Base-by-base conservation (phyloP, 2,888 invertebrate species). In the Ecliptopera silaceata region DNA sequence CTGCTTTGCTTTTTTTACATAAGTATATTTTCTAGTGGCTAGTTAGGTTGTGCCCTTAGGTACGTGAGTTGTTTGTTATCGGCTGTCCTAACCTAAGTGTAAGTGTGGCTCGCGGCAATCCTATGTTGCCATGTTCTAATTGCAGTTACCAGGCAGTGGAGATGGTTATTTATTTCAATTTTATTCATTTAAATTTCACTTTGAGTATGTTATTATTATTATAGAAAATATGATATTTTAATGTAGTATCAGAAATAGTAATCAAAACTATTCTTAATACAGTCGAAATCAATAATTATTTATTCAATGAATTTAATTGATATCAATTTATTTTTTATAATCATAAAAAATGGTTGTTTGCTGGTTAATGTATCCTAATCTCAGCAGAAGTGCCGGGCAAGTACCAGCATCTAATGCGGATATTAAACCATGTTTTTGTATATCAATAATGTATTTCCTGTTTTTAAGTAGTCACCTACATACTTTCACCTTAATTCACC, bases 61-160 rank as follows among this genome's bases (percentile, higher is more conserved):
- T n/a, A n/a, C n/a, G n/a, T n/a, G n/a, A n/a, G 22, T 22, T 46
- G 13, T 5, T 41, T 31, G 51, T 29, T 12, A 26, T 10, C 20
- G 20, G 31, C 20, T 43, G 17, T 47, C n/a, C n/a, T n/a, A n/a
- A n/a, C 29, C 18, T 15, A 10, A 32, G n/a, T 20, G 10, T n/a
- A n/a, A n/a, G 39, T 44, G 57, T 38, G 8, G 62, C 62, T 52
- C 51, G 50, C 32, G 53, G 53, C 56, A 42, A 26, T 29, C 13
- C 29, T 36, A 41, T 45, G 39, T 26, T 46, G 13, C 46, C 51
- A 52, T 42, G 47, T 57, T 52, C 46, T 57, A 57, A 52, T 56
- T 46, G 36, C 51, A 51, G 47, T 31, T 22, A 47, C 56, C 31
- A 29, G 46, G 42, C 45, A 41, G 36, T 26, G 42, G 29, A 29